Base-by-base conservation (phyloP, 2,797 vertebrate species). In the Leptodactylus fallax region DNA sequence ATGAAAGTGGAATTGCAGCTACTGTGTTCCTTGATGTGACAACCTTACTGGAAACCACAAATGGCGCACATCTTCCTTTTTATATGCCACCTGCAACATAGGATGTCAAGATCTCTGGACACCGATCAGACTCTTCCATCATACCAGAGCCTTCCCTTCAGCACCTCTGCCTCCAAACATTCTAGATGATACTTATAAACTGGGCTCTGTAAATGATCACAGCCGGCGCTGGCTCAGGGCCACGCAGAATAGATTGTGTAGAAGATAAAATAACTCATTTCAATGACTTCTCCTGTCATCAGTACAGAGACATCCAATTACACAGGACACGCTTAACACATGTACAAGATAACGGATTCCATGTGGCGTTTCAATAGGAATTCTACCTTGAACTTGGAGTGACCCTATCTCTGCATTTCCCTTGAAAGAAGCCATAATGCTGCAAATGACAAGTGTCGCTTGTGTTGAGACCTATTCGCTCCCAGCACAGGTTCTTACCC, bases 241-340 rank as follows among this genome's bases (percentile, higher is more conserved):
- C 83, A 65, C 0, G 45, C 83, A 17, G 45, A 13, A 47, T 7
- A 65, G 72, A 85, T 85, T 13, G 47, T 27, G 58, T 23, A 27
- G 74, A 65, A 78, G 83, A 78, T 63, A 85, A 77, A 78, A 78
- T 77, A 85, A 85, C 36, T 85, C 71, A 63, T 78, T 25, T 67
- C 13, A 83, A 58, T 85, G 53, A 85, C 56, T 85, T 47, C 21
- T 85, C 56, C 83, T 78, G 71, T 85, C 74, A 85, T 79, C 49
- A 25, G 85, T 11, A 55, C 60, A 56, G 9, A 56, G 25, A 49
- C 58, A 19, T 79, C 61, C 76, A 56, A 69, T 84, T 49, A 84
- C 82, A 72, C 17, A 56, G 2, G 67, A 78, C 58, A 85, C 71
- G 47, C 71, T 45, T n/a, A 85, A 79, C 74, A 85, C 60, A 86